These are phyloP conservation scores for Chloroceryle inda DNA, from an alignment of 2,797 vertebrate species.

Conservation along the genomic window DNA sequence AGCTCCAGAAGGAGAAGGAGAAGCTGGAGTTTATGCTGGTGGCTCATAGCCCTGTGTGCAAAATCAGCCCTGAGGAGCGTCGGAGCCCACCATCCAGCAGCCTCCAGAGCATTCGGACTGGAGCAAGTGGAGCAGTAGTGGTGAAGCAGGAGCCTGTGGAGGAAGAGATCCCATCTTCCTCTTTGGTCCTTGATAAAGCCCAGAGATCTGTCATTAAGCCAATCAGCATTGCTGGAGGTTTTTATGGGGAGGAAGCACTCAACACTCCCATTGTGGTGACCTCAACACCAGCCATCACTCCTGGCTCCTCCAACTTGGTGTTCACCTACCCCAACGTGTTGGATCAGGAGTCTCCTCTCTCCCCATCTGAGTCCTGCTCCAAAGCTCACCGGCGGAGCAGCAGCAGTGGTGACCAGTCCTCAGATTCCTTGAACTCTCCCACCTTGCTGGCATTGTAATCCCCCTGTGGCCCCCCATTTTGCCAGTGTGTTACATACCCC, in stretches of 20 bases:
- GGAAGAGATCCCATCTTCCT: conserved; percentile 78
- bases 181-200: conserved; percentile 81
- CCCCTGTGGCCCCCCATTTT: conserved; percentile 29
- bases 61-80: conserved; percentile 92
- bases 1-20: conserved; percentile 97
- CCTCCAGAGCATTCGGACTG: conserved; percentile 85
- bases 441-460: conserved; percentile 96
- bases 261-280: conserved; percentile 97
- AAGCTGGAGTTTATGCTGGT: conserved; percentile 99
- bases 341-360: conserved; percentile 96
- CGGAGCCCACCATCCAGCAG: conserved; percentile 83
- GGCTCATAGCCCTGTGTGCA: conserved; percentile 95
- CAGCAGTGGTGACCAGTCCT: conserved; percentile 98
- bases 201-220: conserved; percentile 99
- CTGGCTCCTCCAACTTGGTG: conserved; percentile 93
- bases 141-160: conserved; percentile 96
- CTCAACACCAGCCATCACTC: conserved; percentile 94
- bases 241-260: conserved; percentile 95
- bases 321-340: conserved; percentile 98
- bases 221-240: conserved; percentile 91
- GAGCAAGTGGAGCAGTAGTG: conserved; percentile 85
- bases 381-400: conserved; percentile 99
- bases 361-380: conserved; percentile 97
- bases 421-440: conserved; percentile 99
- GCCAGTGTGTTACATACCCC: conserved; percentile 69